Conservation (phyloP, 2,888 invertebrate genomes). For the Eupithecia exiguata region DNA sequence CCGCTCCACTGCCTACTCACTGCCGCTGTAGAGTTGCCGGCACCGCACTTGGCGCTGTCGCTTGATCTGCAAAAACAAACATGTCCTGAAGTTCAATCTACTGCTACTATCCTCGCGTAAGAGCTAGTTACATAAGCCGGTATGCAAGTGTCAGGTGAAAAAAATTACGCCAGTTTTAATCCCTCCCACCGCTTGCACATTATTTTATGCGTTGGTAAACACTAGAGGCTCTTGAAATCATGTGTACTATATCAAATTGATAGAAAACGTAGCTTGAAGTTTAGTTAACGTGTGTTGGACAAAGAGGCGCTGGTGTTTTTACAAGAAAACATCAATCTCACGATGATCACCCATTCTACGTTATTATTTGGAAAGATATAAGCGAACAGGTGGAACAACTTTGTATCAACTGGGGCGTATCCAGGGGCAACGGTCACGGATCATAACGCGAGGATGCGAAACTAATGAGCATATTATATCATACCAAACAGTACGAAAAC, state of each 20-base stretch:
- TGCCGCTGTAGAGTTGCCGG: constrained; percentile 84
- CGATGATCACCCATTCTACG: neutral
- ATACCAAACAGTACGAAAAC: constrained; percentile 6
- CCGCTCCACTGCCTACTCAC: constrained; percentile 83
- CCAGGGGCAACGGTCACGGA: constrained; percentile 23
- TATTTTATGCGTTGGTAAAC: neutral
- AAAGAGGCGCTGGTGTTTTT: neutral
- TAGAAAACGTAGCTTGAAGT: neutral
- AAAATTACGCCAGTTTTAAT: neutral
- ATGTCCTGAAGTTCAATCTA: neutral
- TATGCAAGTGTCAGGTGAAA: neutral
- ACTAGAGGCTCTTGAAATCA: neutral
- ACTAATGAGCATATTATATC: constrained; percentile 22
- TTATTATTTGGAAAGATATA: neutral
- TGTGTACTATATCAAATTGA: neutral
- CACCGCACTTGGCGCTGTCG: constrained; percentile 86
- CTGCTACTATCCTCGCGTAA: neutral
- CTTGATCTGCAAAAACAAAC: constrained; percentile 80
- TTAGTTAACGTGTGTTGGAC: neutral
- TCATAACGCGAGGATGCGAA: constrained; percentile 28
- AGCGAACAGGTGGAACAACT: constrained; percentile 16
- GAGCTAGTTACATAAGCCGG: neutral
- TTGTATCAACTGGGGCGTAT: constrained; percentile 23
- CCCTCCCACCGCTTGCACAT: neutral
- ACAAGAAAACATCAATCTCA: neutral